Base-by-base conservation (phyloP, 2,888 invertebrate species). In the Automeris io region DNA sequence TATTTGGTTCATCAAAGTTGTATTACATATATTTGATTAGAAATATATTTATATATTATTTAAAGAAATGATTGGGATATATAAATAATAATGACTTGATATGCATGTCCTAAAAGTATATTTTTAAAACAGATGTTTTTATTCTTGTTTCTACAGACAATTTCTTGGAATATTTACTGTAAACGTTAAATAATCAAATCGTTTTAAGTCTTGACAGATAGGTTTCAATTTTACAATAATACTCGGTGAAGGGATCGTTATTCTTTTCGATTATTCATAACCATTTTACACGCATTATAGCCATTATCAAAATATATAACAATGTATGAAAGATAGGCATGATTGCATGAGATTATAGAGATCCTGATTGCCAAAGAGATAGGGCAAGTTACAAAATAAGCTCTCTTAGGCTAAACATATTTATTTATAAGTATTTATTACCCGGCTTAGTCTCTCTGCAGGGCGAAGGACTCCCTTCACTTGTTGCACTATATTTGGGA, bases 1-100 rank as follows among this genome's bases (percentile, higher is more conserved):
- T 41, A 39, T 37, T 42, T 44, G 40, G 40, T 45, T 39, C 36
- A 43, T 41, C 38, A 40, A 43, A 40, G 31, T 19, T 42, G 41
- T 37, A 18, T 31, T 35, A 32, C 22, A 23, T 32, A 29, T 18
- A 24, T 16, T 31, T 29, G 29, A 31, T 18, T 37, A 22, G 26
- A 29, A 19, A 29, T 19, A 26, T 7, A 16, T 35, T 4, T 23
- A 19, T 35, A 19, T 19, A 6, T 25, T 19, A 32, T 8, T 31
- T 8, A 1, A 18, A 23, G 8, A 18, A 6, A 16, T n/a, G 22
- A 23, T 37, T 31, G 29, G 18, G 12, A 26, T 5, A 24, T 26
- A 26, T 12, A 6, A 2, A 26, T 26, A 7, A 3, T 2, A 12
- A 12, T 26, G 4, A 13, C 12, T 26, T 8, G 29, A 29, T 16